Conservation (phyloP, 37 sponge, comb jelly and placozoan genomes). For the Theonella swinhoei region DNA sequence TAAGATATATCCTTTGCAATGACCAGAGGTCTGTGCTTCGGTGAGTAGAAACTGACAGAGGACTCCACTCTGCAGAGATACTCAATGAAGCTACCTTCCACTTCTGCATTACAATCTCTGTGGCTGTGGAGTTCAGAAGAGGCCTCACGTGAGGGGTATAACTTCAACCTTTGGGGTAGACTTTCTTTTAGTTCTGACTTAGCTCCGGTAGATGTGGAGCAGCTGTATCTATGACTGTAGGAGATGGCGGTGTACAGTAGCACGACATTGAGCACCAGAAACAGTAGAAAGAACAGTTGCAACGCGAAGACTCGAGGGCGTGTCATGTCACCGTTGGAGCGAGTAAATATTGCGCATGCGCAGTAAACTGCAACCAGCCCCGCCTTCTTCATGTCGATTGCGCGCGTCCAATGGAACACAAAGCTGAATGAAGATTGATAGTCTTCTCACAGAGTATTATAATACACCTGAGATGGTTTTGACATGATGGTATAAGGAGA, state of each 20-base stretch:
- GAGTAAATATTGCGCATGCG: background rate
- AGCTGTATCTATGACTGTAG: too few relatives aligned
- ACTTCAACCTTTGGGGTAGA: too few relatives aligned
- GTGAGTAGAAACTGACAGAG: constrained; percentile 41
- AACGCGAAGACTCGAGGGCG: background rate
- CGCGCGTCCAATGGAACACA: background rate
- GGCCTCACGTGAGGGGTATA: too few relatives aligned
- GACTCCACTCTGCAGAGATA: constrained; percentile 40
- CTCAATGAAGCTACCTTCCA: background rate
- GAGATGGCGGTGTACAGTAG: background rate
- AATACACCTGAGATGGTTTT: background rate
- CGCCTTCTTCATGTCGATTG: too few relatives aligned
- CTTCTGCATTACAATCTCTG: background rate
- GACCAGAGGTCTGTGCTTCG: constrained; percentile 41
- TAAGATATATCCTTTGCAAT: constrained; percentile 77
- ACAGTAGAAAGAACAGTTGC: background rate
- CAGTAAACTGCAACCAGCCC: background rate
- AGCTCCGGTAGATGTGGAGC: too few relatives aligned
- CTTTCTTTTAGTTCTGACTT: too few relatives aligned
- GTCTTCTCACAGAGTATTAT: too few relatives aligned
- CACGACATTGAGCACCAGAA: background rate
- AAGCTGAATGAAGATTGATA: too few relatives aligned
- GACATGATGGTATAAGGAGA: background rate
- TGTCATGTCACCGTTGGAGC: background rate
- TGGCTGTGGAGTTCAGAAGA: too few relatives aligned